phyloP scores from a whole-genome alignment of 2,888 invertebrate species.

The Torymus texanus region DNA sequence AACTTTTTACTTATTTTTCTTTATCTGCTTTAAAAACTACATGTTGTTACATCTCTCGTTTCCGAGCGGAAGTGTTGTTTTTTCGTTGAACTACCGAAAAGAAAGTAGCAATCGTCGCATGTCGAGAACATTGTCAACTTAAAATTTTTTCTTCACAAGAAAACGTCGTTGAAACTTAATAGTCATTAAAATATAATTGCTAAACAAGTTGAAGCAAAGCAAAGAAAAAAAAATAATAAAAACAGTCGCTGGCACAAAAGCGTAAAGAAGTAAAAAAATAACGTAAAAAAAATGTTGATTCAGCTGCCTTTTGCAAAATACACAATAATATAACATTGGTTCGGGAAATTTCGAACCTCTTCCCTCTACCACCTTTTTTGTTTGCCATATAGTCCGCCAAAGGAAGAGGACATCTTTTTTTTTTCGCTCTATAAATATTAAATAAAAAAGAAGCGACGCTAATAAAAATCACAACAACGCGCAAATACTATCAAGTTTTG shows the following conservation, averaged over 20 bases:
- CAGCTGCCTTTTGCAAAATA: slow-evolving; percentile 47
- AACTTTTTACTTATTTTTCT: slow-evolving; percentile 21
- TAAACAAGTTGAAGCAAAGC: slow-evolving; percentile 58
- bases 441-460: slow-evolving; percentile 50
- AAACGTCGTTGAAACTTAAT: slow-evolving; percentile 55
- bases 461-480: slow-evolving; percentile 56
- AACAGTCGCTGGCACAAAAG: slow-evolving; percentile 57
- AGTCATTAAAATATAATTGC: slow-evolving; percentile 50
- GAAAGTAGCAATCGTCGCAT: slow-evolving; percentile 28
- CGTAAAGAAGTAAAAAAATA: slow-evolving; percentile 47
- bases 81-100: slow-evolving; percentile 41
- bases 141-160: slow-evolving; percentile 38
- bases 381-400: not conserved
- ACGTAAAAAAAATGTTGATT: slow-evolving; percentile 52
- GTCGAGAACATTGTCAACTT: slow-evolving; percentile 31
- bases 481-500: slow-evolving; percentile 56
- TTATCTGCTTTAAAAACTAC: slow-evolving; percentile 41
- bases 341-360: slow-evolving; percentile 39
- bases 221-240: slow-evolving; percentile 32
- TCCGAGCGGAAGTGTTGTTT: slow-evolving; percentile 28
- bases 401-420: not conserved
- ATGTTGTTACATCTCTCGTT: slow-evolving; percentile 29
- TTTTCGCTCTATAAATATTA: slow-evolving; percentile 51
- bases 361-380: slow-evolving; percentile 2
- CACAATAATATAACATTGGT: slow-evolving; percentile 30